Percentiles rank a stretch among this genome's conserved stretches.
Evolutionary conservation across 2,113 vertebrate genomes (phyloP).

Genomic region (Serranochromis macrocephalus): DNA sequence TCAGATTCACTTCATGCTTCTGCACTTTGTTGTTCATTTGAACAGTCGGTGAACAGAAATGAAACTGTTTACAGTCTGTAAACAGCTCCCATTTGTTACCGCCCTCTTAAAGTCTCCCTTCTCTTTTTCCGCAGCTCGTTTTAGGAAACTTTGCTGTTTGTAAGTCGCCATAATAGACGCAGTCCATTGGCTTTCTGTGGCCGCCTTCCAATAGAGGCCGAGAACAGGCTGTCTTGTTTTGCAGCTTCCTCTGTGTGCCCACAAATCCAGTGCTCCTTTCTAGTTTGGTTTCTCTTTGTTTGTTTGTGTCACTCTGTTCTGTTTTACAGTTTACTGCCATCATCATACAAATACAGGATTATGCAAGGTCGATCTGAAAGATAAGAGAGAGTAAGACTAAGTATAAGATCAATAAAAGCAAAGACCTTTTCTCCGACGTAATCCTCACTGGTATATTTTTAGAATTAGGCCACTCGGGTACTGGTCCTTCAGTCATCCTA

Average conservation of each 20-base stretch:
- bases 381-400: not conserved
- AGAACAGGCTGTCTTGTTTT: constrained; percentile 24
- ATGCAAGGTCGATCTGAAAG: not conserved
- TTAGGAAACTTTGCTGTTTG: constrained; percentile 29
- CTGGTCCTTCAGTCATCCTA: constrained; percentile 9
- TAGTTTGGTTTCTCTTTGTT: not conserved
- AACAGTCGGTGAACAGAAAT: not conserved
- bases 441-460: constrained; percentile 10
- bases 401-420: not conserved
- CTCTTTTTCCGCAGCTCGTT: not conserved
- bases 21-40: not conserved
- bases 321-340: not conserved
- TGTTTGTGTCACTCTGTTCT: not conserved
- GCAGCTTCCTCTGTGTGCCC: not conserved
- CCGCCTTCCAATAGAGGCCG: constrained; percentile 1
- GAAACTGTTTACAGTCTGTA: not conserved
- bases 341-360: not conserved
- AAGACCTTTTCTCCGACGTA: not conserved
- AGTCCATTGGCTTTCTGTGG: constrained; percentile 30
- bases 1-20: not conserved
- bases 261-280: not conserved
- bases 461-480: not conserved
- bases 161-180: not conserved
- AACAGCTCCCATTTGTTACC: not conserved
- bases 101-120: not conserved